phyloP scores from a whole-genome alignment of 2,113 vertebrate genomes.

The Rhizomys pruinosus region DNA sequence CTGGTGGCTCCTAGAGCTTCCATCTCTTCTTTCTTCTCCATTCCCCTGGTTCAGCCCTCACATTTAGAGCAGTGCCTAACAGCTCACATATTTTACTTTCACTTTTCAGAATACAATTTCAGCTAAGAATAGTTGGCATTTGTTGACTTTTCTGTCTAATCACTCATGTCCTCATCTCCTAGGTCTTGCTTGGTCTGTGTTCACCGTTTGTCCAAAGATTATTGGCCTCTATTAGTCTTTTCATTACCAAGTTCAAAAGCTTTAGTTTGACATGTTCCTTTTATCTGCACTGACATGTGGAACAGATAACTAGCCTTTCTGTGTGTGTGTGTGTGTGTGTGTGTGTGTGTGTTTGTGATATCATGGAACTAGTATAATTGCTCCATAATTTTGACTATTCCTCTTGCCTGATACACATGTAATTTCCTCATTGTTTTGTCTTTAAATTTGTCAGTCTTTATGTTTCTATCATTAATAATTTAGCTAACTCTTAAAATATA shows the following conservation, averaged over 20 bases:
- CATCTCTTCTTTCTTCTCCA: background rate
- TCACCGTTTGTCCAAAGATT: background rate
- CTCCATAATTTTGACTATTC: background rate
- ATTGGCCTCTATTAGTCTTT: too few relatives aligned
- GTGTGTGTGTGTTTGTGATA: too few relatives aligned
- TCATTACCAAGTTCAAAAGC: background rate
- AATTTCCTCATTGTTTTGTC: background rate
- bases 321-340: too few relatives aligned
- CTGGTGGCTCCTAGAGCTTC: rapidly evolving
- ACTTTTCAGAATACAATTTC: background rate
- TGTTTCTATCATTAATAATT: background rate
- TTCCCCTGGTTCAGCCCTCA: background rate
- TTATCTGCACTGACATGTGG: background rate
- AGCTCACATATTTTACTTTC: background rate
- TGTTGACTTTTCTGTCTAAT: background rate
- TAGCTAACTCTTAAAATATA: background rate
- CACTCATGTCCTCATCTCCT: background rate
- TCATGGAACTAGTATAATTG: background rate
- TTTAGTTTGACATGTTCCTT: background rate
- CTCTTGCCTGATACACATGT: background rate
- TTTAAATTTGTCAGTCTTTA: background rate
- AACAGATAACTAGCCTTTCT: background rate
- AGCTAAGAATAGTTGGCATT: background rate
- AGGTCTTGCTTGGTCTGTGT: background rate
- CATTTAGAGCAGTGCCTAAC: background rate